These are phyloP conservation scores for Lutraria lutraria DNA, from an alignment of 2,888 invertebrate species.

Conservation along the genomic window DNA sequence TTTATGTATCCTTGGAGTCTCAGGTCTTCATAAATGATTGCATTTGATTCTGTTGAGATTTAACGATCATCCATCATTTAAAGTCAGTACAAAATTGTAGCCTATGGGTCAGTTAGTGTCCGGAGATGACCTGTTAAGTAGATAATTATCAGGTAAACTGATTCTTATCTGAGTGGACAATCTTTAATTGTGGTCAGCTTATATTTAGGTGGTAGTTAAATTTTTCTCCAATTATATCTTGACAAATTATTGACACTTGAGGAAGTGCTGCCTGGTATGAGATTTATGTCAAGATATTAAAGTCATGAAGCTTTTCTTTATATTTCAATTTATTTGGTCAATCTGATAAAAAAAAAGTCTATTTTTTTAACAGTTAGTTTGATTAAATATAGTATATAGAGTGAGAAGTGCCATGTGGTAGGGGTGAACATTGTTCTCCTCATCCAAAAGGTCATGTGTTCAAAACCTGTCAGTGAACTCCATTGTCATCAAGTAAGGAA, in stretches of 20 bases:
- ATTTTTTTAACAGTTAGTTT: no score
- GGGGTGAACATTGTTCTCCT: no score
- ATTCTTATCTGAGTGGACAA: conserved; percentile 7
- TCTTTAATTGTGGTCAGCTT: conserved; percentile 9
- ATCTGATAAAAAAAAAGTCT: neutral
- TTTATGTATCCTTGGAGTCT: neutral
- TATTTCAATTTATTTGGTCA: neutral
- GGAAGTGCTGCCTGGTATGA: neutral
- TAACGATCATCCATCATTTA: neutral
- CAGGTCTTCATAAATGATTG: neutral
- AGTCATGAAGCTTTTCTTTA: neutral
- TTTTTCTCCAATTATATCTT: neutral
- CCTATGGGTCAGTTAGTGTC: neutral
- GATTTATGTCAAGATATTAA: neutral
- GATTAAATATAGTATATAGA: no score
- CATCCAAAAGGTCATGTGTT: no score
- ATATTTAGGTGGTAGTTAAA: neutral
- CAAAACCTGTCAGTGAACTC: no score
- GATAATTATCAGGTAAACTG: conserved; percentile 16
- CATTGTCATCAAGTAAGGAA: neutral
- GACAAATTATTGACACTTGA: neutral
- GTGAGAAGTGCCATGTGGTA: no score
- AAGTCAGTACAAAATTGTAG: neutral
- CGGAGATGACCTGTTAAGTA: conserved; percentile 38
- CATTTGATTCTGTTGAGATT: neutral